Evolutionary conservation across 2,888 invertebrate genomes (phyloP).

Genomic region (Nesidiocoris tenuis): DNA sequence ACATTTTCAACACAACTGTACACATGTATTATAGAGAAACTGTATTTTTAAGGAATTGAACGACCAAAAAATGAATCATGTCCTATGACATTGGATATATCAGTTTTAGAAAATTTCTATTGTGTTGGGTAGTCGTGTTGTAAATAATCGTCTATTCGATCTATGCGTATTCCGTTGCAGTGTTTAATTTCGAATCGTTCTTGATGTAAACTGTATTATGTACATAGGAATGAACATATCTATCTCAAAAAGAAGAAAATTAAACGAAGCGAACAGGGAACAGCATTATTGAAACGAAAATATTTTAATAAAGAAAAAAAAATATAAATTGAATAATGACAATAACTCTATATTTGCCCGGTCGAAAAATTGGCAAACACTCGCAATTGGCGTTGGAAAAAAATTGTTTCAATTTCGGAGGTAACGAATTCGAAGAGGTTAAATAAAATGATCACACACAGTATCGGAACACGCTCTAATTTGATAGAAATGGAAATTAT

Average conservation of each 20-base stretch:
- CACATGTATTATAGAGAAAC: constrained; percentile 5
- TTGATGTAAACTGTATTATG: constrained; percentile 6
- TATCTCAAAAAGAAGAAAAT: constrained; percentile 23
- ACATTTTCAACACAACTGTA: neutral
- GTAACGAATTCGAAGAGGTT: constrained; percentile 2
- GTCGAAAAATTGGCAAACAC: constrained; percentile 1
- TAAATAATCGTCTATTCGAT: neutral
- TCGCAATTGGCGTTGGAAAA: neutral
- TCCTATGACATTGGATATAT: constrained; percentile 18
- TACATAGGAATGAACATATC: constrained; percentile 41
- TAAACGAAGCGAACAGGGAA: constrained; percentile 39
- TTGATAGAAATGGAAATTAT: neutral
- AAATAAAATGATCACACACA: neutral
- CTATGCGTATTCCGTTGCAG: neutral
- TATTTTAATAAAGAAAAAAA: constrained; percentile 37
- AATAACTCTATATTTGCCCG: constrained; percentile 39
- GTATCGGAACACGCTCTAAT: neutral
- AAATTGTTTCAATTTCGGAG: constrained; percentile 1
- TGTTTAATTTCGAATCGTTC: neutral
- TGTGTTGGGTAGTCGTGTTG: neutral
- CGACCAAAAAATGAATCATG: constrained; percentile 41
- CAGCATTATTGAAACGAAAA: constrained; percentile 36
- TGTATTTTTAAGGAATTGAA: constrained; percentile 39
- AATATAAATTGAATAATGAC: constrained; percentile 40
- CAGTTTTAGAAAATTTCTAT: neutral